Percentiles rank a stretch among this genome's conserved stretches.
phyloP scores from a whole-genome alignment of 1,140 invertebrate species.

The Zaprionus nigranus region DNA sequence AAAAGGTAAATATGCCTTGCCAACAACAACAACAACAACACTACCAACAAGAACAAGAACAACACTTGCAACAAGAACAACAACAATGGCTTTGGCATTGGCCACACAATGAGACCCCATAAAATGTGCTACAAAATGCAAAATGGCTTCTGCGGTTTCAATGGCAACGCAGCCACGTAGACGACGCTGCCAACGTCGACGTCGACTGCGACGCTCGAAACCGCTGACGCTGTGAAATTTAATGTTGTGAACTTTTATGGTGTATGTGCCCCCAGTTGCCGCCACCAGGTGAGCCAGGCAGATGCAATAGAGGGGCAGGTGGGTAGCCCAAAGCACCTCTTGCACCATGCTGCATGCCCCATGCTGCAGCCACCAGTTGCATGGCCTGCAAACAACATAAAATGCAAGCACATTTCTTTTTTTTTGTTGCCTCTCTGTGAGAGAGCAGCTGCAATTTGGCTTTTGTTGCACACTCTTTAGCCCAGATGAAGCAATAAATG shows the following conservation, averaged over 20 bases:
- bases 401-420: conserved; percentile 36
- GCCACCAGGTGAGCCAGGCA: conserved; percentile 42
- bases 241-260: conserved; percentile 74
- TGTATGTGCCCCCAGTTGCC: conserved; percentile 43
- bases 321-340: too few species aligned
- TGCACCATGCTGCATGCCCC: background rate
- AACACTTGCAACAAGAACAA: conserved; percentile 16
- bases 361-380: conserved; percentile 47
- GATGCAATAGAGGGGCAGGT: too few species aligned
- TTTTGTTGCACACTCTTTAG: conserved; percentile 6
- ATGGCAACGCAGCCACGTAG: conserved; percentile 59
- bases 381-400: conserved; percentile 46
- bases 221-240: conserved; percentile 73
- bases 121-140: conserved; percentile 82
- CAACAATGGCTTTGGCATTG: conserved; percentile 62
- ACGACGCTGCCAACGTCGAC: conserved; percentile 7
- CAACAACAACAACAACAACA: conserved; percentile 31
- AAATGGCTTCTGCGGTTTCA: conserved; percentile 80
- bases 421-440: conserved; percentile 14
- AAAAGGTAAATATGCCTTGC: conserved; percentile 72
- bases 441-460: conserved; percentile 58
- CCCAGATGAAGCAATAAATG: conserved; percentile 76
- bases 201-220: conserved; percentile 19
- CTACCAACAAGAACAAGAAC: background rate
- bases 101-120: conserved; percentile 67